Evolutionary conservation across 2,113 vertebrate genomes (phyloP), one percentile per base, ranked within the genome.

Genomic region (Hemibagrus wyckioides): DNA sequence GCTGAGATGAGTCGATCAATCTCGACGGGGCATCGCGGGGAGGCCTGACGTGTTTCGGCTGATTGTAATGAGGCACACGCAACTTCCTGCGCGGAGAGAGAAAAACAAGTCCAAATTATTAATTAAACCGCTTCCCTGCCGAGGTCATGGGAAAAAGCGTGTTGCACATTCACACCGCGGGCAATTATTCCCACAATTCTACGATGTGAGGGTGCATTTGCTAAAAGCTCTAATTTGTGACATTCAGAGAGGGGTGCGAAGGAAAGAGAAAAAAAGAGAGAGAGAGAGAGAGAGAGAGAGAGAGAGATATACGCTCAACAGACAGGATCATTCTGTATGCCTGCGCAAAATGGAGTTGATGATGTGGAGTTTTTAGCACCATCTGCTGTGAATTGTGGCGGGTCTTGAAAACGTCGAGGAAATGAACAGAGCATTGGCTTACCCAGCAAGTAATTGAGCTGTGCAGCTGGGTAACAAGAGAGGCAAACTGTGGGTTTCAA

Each of bases 101-200:
- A 92, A 94, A 94, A 93, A 95, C 91, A 94, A 95, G 92, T 82
- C 86, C 87, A 95, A 95, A 95, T 94, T 91, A 95, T 94, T 94
- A 90, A 92, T 91, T 92, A 94, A 89, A 91, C 88, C 71, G 86
- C 91, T 94, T 94, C 92, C 93, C 93, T 88, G 91, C 92, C 89
- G 93, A 85, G 92, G 92, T 89, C 81, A 92, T 84, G 87, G 90
- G 79, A 90, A 89, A 90, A 85, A 87, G 54, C 54, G 63, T 83
- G 80, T 85, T 88, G 90, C 91, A 89, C 90, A 91, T 91, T 85
- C 79, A 54, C 89, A 84, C 91, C 89, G 88, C 88, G 87, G 89
- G 86, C 88, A 87, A 90, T 91, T 93, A 94, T 94, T 94, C 93
- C 92, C 90, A 93, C 91, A 90, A 92, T 88, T 87, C 87, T 84